Base-by-base conservation (phyloP, 2,888 invertebrate genomes). In the Pseudococcus jackbeardsleyi region DNA sequence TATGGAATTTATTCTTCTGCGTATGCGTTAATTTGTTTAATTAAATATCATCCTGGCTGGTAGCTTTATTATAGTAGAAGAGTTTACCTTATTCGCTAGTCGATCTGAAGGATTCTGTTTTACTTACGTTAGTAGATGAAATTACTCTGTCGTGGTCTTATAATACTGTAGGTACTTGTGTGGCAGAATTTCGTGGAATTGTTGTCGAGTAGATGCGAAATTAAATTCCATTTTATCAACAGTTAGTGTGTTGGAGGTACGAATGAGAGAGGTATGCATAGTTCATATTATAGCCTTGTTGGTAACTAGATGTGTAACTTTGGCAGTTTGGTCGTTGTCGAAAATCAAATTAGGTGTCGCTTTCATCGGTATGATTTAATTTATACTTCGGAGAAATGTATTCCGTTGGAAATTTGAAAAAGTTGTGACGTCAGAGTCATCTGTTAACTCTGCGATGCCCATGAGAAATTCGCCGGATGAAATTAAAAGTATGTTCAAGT, bases 151-250 rank as follows among this genome's bases (percentile, higher is more conserved):
- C 59, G 59, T 59, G 59, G 59, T 59, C 59, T n/a, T 8, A 19
- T 59, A 2, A 59, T 19, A 5, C 5, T 59, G 68, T 68, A 72
- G 22, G 33, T 26, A 11, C 6, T 7, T 19, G 33, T 72, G 26
- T 59, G 59, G 59, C 19, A 11, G 33, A 72, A 15, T 33, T 72
- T 33, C 4, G 33, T 33, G 11, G 0, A 19, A 19, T 72, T 6
- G 68, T 72, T n/a, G 68, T 72, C n/a, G 33, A 33, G 68, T 72
- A 12, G 68, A 33, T 33, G 12, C 68, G 22, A 72, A 72, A 72
- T 72, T 72, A 72, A 33, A 22, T 72, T 72, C 68, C 19, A 59
- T 19, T 59, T 59, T 59, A 19, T 33, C 26, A 33, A 33, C 26
- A 33, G 26, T 33, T 33, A 33, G 59, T 59, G 19, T 4, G 59